A percentile compares a stretch with the other conserved stretches of the same genome.
Conservation (phyloP, 2,113 vertebrate genomes). For the Microtus oregoni region DNA sequence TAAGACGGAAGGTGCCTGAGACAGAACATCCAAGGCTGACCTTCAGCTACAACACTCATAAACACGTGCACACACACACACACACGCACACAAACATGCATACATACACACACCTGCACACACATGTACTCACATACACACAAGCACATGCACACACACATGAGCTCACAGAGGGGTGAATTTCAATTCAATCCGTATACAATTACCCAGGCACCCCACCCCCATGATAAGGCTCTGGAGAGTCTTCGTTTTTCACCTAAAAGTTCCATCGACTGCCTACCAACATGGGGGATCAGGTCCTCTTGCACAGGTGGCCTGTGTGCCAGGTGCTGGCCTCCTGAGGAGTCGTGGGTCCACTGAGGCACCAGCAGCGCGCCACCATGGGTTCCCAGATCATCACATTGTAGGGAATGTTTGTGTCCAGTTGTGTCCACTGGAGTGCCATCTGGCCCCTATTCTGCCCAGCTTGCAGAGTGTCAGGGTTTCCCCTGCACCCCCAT, state of each 20-base stretch:
- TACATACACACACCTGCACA: too few relatives aligned
- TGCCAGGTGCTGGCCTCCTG: neutral
- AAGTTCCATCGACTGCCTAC: constrained; percentile 57
- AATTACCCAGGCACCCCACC: constrained; percentile 85
- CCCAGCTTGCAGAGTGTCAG: neutral
- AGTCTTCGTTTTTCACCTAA: constrained; percentile 81
- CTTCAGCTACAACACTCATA: neutral
- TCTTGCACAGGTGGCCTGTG: neutral
- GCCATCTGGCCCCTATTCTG: neutral
- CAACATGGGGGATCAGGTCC: neutral
- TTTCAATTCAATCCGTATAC: constrained; percentile 87
- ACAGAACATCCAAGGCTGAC: neutral
- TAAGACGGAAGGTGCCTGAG: neutral
- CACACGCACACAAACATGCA: neutral
- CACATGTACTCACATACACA: too few relatives aligned
- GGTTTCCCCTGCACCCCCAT: too few relatives aligned
- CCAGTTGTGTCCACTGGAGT: too few relatives aligned
- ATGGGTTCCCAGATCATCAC: neutral
- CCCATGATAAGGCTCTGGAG: constrained; percentile 87
- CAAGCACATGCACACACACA: neutral
- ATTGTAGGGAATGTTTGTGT: neutral
- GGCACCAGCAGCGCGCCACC: neutral
- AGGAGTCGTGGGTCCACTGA: neutral
- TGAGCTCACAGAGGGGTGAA: constrained; percentile 26
- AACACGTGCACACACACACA: neutral